phyloP scores from a whole-genome alignment of 2,888 invertebrate genomes.

The Cephus runcator region DNA sequence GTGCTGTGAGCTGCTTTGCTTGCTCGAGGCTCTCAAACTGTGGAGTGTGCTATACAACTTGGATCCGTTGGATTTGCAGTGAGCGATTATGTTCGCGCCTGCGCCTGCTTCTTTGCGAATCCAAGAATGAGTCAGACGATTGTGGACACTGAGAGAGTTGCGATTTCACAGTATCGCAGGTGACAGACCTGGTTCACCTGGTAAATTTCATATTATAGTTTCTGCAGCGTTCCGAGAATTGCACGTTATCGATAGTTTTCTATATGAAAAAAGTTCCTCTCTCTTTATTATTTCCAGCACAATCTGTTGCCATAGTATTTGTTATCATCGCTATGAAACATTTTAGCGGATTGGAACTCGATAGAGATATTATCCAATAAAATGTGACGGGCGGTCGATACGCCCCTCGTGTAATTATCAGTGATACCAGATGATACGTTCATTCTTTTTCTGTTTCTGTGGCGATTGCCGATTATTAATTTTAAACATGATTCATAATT shows the following conservation, averaged over 20 bases:
- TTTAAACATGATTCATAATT: not conserved
- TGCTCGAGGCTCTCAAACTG: not conserved
- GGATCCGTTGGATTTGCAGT: not conserved
- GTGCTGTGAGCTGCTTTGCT: not conserved
- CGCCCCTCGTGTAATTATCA: slow-evolving; percentile 24
- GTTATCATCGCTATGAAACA: not conserved
- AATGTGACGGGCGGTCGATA: slow-evolving; percentile 1
- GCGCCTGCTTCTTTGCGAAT: not conserved
- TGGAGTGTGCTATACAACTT: not conserved
- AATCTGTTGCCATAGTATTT: not conserved
- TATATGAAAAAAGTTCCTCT: not conserved
- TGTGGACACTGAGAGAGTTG: not conserved
- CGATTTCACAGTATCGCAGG: not conserved
- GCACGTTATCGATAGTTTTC: not conserved
- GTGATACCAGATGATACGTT: slow-evolving; percentile 8
- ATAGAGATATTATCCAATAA: not conserved
- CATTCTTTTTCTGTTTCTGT: not conserved
- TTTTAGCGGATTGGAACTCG: not conserved
- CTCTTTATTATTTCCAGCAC: not conserved
- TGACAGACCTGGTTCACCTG: not conserved
- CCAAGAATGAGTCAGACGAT: not conserved
- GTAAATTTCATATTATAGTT: not conserved
- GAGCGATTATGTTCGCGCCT: not conserved
- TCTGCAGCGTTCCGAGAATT: not conserved
- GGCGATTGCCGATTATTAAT: slow-evolving; percentile 4